These are phyloP conservation scores for Microtus richardsoni DNA, from an alignment of 2,113 vertebrate species.

Conservation along the genomic window DNA sequence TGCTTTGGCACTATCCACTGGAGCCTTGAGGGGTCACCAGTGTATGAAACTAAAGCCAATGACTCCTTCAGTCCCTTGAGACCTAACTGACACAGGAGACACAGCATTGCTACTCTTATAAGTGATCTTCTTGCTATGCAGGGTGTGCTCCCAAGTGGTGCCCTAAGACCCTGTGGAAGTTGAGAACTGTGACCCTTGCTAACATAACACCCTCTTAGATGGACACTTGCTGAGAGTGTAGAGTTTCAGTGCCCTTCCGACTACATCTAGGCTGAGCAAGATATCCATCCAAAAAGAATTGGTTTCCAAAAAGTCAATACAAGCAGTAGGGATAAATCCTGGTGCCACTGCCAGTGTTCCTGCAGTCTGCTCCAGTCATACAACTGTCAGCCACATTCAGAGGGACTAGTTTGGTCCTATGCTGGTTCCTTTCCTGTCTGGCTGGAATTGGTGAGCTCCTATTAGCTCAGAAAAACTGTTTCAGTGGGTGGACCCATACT, in stretches of 20 bases:
- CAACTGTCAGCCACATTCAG: no score
- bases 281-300: no score
- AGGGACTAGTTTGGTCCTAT: no score
- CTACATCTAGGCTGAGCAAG: no score
- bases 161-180: background rate
- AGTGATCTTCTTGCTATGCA: background rate
- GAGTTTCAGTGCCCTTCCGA: background rate
- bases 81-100: background rate
- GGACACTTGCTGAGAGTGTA: background rate
- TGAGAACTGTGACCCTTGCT: background rate
- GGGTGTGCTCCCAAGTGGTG: background rate
- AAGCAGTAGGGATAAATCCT: no score
- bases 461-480: no score
- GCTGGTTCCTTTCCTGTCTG: no score
- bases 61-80: background rate
- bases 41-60: background rate
- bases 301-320: no score
- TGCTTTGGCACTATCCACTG: background rate
- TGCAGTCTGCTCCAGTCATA: no score
- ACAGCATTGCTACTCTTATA: background rate
- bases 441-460: no score
- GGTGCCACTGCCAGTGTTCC: no score
- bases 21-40: background rate
- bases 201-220: background rate
- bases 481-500: no score